These are phyloP conservation scores for Geotrypetes seraphini DNA, from an alignment of 2,797 vertebrate species.

Conservation along the genomic window DNA sequence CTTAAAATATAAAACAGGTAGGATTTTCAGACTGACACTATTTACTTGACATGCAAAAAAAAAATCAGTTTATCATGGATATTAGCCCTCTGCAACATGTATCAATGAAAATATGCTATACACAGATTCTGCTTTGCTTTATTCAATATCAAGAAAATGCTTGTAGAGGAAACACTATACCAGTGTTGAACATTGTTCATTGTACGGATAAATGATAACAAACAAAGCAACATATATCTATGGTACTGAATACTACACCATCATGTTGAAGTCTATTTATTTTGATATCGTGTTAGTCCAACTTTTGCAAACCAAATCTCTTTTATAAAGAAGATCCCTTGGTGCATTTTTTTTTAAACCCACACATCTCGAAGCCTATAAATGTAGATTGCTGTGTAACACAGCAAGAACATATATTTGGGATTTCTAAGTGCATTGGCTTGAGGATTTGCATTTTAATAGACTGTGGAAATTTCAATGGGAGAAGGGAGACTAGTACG, in stretches of 20 bases:
- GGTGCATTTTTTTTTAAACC: conserved; percentile 71
- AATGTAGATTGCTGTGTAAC: conserved; percentile 49
- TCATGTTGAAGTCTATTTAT: conserved; percentile 42
- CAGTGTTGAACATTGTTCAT: conserved; percentile 93
- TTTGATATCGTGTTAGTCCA: conserved; percentile 58
- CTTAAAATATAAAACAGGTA: not conserved
- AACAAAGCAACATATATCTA: conserved; percentile 79
- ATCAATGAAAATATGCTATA: conserved; percentile 2
- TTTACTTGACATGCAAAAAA: not conserved
- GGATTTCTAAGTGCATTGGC: conserved; percentile 42
- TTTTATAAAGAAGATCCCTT: conserved; percentile 58
- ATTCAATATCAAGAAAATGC: conserved; percentile 85
- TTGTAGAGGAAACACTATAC: conserved; percentile 86
- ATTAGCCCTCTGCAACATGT: conserved; percentile 9
- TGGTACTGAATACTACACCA: conserved; percentile 63
- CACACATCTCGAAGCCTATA: conserved; percentile 40
- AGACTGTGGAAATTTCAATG: conserved; percentile 43
- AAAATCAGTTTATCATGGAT: not conserved
- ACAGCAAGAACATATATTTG: not conserved
- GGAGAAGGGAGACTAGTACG: conserved; percentile 52
- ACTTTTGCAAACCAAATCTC: conserved; percentile 57
- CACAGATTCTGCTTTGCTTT: conserved; percentile 64
- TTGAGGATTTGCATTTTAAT: conserved; percentile 30
- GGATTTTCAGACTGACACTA: not conserved
- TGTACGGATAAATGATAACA: conserved; percentile 85